Evolutionary conservation across 2,797 vertebrate species (phyloP), one percentile per base, ranked within the genome.

Genomic region (Streptopelia turtur): DNA sequence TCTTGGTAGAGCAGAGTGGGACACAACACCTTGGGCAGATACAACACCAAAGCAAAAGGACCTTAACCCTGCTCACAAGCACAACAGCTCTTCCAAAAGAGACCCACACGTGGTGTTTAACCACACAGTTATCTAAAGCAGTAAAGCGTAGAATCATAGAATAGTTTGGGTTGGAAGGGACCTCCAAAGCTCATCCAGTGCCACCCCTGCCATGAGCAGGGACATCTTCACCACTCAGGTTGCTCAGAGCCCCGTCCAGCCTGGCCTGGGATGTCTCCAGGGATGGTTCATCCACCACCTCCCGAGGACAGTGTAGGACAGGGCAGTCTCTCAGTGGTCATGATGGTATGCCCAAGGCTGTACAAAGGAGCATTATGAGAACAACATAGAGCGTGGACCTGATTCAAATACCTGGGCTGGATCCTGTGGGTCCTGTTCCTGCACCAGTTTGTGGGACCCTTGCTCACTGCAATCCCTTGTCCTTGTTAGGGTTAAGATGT

Each of bases 61-160:
- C 45, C 27, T 18, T 3, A 59, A 10, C 17, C 28, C 52, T 64
- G 25, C 66, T 78, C 30, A 27, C 4, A 1, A 31, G 43, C 33
- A 7, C 5, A 41, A 53, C 31, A 66, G 64, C 33, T 47, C 41
- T 37, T 50, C 60, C 33, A 45, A 39, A 16, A 8, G 20, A 43
- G 20, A 43, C 15, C n/a, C 70, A 9, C 23, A 5, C 1, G 0
- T 4, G 39, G 16, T 43, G 39, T 66, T 39, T 4, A 63, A 18
- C 35, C 35, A 35, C 35, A 1, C 0, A 0, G 23, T 8, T 9
- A 5, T 55, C 83, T 14, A 5, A 61, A 43, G 68, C 35, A 71
- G n/a, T 16, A 23, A 16, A 16, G 45, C 6, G 4, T 1, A 16
- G 43, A 45, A 20, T 45, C 43, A 45, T 20, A 20, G 17, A 45